Evolutionary conservation across 2,888 invertebrate genomes (phyloP).

Genomic region (Ametastegia equiseti): DNA sequence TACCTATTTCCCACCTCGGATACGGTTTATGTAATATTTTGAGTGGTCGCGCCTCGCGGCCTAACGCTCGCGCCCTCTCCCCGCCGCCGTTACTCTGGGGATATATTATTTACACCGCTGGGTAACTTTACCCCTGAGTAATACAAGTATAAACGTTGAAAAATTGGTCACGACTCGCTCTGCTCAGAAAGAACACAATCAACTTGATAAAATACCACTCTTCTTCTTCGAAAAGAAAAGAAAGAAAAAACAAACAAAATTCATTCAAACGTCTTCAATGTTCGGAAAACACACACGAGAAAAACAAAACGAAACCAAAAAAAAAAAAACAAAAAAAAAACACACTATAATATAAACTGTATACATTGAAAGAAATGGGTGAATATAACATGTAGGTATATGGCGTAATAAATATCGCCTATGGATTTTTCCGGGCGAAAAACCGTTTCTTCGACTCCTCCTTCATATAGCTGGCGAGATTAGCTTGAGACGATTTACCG

Average conservation of each 20-base stretch:
- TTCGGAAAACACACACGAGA: not conserved
- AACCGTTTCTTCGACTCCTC: not conserved
- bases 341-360: not conserved
- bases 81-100: not conserved
- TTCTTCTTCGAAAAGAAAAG: too few species aligned
- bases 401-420: too few species aligned
- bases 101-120: slow-evolving; percentile 1
- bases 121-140: slow-evolving; percentile 21
- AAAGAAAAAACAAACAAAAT: too few species aligned
- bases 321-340: not conserved
- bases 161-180: not conserved
- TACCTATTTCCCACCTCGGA: not conserved
- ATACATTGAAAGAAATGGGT: not conserved
- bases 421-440: too few species aligned
- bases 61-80: not conserved
- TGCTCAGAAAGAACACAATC: slow-evolving; percentile 44
- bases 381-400: not conserved
- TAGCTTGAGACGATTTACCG: not conserved
- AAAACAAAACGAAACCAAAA: not conserved
- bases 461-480: not conserved
- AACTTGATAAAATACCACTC: slow-evolving; percentile 28
- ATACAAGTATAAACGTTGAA: slow-evolving; percentile 24
- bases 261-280: too few species aligned
- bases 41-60: not conserved
- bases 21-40: slow-evolving; percentile 33